These are phyloP conservation scores for Hipposideros armiger DNA, from an alignment of 2,113 vertebrate species.

Conservation along the genomic window DNA sequence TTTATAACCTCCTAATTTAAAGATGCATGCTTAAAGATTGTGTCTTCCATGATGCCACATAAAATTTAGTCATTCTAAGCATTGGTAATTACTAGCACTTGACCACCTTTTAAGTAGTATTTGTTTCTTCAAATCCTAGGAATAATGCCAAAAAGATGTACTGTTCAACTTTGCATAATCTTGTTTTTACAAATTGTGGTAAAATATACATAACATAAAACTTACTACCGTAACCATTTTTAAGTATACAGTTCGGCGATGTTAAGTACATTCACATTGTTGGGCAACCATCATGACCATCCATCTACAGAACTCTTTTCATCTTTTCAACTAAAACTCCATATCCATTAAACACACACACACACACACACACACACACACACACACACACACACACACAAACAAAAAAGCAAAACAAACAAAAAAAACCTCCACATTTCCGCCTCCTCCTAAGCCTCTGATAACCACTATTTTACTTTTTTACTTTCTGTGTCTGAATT, in stretches of 20 bases:
- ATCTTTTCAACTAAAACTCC: background rate
- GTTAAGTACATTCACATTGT: background rate
- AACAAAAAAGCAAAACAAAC: too few species aligned
- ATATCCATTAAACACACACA: background rate
- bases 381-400: too few species aligned
- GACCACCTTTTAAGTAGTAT: background rate
- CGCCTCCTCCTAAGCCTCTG: background rate
- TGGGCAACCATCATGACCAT: background rate
- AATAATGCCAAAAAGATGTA: background rate
- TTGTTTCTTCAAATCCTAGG: background rate
- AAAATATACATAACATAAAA: background rate
- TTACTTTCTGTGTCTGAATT: background rate
- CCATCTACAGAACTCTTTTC: background rate
- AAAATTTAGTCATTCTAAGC: background rate
- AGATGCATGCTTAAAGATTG: background rate
- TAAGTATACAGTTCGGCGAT: background rate
- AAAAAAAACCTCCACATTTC: too few species aligned
- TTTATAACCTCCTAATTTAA: background rate
- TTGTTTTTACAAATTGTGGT: background rate
- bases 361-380: too few species aligned
- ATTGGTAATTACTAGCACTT: background rate
- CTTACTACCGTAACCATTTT: background rate
- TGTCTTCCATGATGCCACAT: background rate
- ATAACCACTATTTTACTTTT: background rate
- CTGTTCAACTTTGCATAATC: background rate